Percentiles rank a stretch among this genome's conserved stretches.
Conservation (phyloP, 2,888 invertebrate genomes). For the Macaria notata region DNA sequence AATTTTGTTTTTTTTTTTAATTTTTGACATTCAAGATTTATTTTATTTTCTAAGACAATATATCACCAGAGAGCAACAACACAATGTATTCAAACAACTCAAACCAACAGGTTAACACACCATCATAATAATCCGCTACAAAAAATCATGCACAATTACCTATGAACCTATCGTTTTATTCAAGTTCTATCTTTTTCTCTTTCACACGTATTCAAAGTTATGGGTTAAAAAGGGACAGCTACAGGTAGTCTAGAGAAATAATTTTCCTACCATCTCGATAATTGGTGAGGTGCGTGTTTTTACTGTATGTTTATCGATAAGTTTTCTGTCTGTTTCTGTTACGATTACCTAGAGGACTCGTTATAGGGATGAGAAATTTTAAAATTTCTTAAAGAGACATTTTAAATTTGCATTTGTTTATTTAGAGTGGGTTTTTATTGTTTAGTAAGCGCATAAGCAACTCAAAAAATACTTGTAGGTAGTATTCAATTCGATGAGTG, state of each 20-base stretch:
- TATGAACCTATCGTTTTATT: constrained; percentile 46
- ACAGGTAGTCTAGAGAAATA: constrained; percentile 46
- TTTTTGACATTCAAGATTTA: too few species aligned
- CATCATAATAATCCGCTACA: constrained; percentile 37
- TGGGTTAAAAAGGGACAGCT: constrained; percentile 39
- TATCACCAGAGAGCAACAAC: not conserved
- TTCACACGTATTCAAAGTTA: constrained; percentile 17
- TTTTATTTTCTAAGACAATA: too few species aligned
- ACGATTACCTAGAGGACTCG: constrained; percentile 11
- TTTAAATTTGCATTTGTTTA: too few species aligned
- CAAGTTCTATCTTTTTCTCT: constrained; percentile 25
- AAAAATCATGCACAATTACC: constrained; percentile 31
- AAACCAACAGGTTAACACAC: constrained; percentile 20
- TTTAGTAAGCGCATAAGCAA: too few species aligned
- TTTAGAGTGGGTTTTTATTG: too few species aligned
- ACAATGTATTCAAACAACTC: not conserved
- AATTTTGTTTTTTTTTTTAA: too few species aligned
- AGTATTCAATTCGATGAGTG: too few species aligned
- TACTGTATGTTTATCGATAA: constrained; percentile 47
- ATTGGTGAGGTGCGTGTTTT: constrained; percentile 50
- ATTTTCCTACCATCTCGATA: constrained; percentile 56
- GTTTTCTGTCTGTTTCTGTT: constrained; percentile 44
- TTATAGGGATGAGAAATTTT: constrained; percentile 24
- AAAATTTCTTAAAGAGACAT: too few species aligned
- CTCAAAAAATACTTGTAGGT: too few species aligned